A percentile compares a stretch with the other conserved stretches of the same genome.
phyloP scores from a whole-genome alignment of 2,113 vertebrate genomes.

The Struthio camelus region DNA sequence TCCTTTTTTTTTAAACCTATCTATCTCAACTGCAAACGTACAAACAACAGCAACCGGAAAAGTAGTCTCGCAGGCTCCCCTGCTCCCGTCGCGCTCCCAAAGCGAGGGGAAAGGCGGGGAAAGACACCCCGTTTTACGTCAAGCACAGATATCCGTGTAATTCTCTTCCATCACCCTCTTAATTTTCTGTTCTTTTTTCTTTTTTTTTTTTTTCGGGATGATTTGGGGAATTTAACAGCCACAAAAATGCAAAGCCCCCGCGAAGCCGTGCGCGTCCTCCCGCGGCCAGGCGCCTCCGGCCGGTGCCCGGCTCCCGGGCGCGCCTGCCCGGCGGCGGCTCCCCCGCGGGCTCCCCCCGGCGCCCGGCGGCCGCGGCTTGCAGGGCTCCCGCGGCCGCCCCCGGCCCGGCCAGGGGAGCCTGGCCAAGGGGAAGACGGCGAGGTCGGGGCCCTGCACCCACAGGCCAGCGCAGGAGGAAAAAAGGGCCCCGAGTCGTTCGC shows the following conservation, averaged over 20 bases:
- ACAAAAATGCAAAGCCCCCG: constrained; percentile 22
- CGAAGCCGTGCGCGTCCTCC: neutral
- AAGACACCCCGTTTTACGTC: neutral
- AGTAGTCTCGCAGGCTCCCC: neutral
- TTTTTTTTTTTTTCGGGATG: neutral
- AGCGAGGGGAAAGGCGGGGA: neutral
- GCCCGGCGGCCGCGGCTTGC: no score
- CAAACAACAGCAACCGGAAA: neutral
- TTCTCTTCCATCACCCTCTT: neutral
- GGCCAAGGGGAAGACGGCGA: neutral
- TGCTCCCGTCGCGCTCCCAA: neutral
- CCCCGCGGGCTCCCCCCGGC: neutral
- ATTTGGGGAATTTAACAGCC: constrained; percentile 38
- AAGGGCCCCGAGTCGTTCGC: neutral
- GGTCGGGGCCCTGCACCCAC: neutral
- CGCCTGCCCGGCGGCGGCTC: neutral
- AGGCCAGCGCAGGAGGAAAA: no score
- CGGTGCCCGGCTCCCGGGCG: neutral
- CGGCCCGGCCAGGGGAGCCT: no score
- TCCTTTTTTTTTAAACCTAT: neutral
- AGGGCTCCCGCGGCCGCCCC: no score
- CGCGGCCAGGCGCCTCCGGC: neutral
- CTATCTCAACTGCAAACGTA: neutral
- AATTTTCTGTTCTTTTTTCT: no score
- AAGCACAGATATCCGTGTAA: neutral